These are phyloP conservation scores for Teinopalpus imperialis DNA, from an alignment of 2,888 invertebrate genomes.

Conservation along the genomic window DNA sequence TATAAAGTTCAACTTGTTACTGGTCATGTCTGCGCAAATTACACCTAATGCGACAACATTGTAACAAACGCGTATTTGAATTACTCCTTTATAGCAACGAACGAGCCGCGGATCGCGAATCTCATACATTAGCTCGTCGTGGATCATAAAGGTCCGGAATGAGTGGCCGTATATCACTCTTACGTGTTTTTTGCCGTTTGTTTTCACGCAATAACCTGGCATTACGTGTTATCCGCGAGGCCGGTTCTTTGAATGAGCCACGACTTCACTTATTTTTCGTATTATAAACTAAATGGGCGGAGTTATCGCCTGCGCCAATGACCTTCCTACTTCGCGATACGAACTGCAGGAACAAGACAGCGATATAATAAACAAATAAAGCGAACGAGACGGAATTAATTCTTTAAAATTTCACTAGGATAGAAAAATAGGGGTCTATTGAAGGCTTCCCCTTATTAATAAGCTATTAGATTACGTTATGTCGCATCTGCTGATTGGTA, in stretches of 20 bases:
- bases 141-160: slow-evolving; percentile 65
- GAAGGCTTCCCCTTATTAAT: slow-evolving; percentile 78
- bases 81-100: slow-evolving; percentile 69
- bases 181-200: slow-evolving; percentile 70
- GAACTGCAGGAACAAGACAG: slow-evolving; percentile 64
- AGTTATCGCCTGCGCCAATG: slow-evolving; percentile 56
- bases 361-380: slow-evolving; percentile 58
- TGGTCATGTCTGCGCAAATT: slow-evolving; percentile 46
- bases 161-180: slow-evolving; percentile 64
- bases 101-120: slow-evolving; percentile 58
- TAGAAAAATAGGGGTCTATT: slow-evolving; percentile 75
- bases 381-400: slow-evolving; percentile 59
- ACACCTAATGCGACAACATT: slow-evolving; percentile 60
- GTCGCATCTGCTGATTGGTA: slow-evolving; percentile 76
- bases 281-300: slow-evolving; percentile 79
- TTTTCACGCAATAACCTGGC: slow-evolving; percentile 72
- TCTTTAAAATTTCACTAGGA: slow-evolving; percentile 72
- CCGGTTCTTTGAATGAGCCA: slow-evolving; percentile 56
- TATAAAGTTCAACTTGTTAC: neutral
- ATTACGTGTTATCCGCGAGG: slow-evolving; percentile 69
- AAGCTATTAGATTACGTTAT: slow-evolving; percentile 80
- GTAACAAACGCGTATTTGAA: slow-evolving; percentile 67
- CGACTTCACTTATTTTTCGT: slow-evolving; percentile 74
- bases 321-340: slow-evolving; percentile 68
- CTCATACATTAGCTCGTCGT: slow-evolving; percentile 62